Evolutionary conservation across 37 sponge, comb jelly and placozoan genomes (phyloP).

Genomic region (Sycon ciliatum): DNA sequence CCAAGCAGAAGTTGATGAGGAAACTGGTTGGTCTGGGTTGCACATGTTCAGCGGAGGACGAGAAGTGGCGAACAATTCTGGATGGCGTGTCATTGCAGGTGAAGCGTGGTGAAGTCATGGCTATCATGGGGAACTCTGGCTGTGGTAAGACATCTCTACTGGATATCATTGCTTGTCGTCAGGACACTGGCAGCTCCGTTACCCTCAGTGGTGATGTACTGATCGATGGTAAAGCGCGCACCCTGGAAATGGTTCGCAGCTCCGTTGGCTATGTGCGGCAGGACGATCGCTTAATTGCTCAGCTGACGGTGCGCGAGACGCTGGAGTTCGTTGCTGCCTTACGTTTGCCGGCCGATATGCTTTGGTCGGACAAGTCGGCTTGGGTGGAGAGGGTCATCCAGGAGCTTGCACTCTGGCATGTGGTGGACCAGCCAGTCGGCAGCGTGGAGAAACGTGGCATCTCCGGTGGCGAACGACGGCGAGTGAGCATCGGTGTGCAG

Average conservation of each 20-base stretch:
- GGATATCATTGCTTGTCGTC: constrained; percentile 20
- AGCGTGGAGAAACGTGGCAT: constrained; percentile 14
- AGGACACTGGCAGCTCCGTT: constrained; percentile 6
- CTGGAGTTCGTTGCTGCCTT: constrained; percentile 20
- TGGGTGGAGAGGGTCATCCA: constrained; percentile 17
- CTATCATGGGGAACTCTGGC: constrained; percentile 21
- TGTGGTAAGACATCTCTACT: constrained; percentile 25
- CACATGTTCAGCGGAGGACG: too few relatives aligned
- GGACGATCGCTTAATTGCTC: constrained; percentile 17
- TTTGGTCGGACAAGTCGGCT: neutral
- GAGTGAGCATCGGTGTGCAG: constrained; percentile 29
- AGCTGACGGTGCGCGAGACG: constrained; percentile 19
- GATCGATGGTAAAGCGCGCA: constrained; percentile 1
- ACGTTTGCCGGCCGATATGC: neutral
- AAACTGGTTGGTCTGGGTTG: too few relatives aligned
- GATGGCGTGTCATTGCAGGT: constrained; percentile 15
- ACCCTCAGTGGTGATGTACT: constrained; percentile 6
- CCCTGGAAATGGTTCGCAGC: constrained; percentile 17
- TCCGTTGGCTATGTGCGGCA: constrained; percentile 23
- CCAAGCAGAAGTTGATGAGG: too few relatives aligned
- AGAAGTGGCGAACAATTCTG: constrained; percentile 12
- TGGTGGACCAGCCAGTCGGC: constrained; percentile 14
- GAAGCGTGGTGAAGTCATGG: constrained; percentile 22
- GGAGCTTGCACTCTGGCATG: constrained; percentile 19
- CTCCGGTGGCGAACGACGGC: constrained; percentile 22